Conservation (phyloP, 1,140 invertebrate genomes). For the Catajapyx aquilonaris region DNA sequence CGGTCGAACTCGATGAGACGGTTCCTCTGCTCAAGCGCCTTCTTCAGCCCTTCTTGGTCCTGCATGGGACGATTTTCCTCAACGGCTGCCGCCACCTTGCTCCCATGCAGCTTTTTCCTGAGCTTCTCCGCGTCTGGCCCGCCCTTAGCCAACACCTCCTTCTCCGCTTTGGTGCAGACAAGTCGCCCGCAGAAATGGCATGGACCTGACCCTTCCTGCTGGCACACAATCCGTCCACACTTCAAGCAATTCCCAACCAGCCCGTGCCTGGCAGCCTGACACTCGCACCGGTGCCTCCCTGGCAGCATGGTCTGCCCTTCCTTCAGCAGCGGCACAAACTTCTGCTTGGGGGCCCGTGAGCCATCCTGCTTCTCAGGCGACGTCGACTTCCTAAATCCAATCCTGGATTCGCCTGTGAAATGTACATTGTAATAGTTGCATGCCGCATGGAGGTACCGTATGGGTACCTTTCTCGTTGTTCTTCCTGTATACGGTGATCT, state of each 20-base stretch:
- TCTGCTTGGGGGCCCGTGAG: no score
- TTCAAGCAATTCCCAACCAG: slow-evolving; percentile 83
- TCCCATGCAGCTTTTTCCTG: slow-evolving; percentile 42
- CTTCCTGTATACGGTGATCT: no score
- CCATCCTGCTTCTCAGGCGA: no score
- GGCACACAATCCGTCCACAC: slow-evolving; percentile 88
- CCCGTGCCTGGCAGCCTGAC: slow-evolving; percentile 73
- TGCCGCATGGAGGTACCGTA: no score
- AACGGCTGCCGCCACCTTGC: slow-evolving; percentile 16
- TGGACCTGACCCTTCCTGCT: slow-evolving; percentile 87
- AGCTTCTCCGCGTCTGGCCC: slow-evolving; percentile 45
- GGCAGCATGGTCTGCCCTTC: no score
- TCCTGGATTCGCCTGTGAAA: no score
- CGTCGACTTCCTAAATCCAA: no score
- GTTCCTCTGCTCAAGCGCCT: slow-evolving; percentile 59
- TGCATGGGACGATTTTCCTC: slow-evolving; percentile 3
- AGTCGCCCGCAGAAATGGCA: slow-evolving; percentile 78
- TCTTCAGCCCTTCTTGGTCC: slow-evolving; percentile 32
- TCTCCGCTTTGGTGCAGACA: slow-evolving; percentile 52
- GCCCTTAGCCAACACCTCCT: slow-evolving; percentile 37
- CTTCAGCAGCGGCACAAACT: no score
- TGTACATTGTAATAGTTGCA: no score
- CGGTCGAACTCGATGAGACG: slow-evolving; percentile 68
- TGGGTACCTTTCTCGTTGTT: no score
- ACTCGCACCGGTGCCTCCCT: slow-evolving; percentile 74